These are phyloP conservation scores for Sarcophaga carnaria DNA, from an alignment of 2,888 invertebrate genomes.

Conservation along the genomic window DNA sequence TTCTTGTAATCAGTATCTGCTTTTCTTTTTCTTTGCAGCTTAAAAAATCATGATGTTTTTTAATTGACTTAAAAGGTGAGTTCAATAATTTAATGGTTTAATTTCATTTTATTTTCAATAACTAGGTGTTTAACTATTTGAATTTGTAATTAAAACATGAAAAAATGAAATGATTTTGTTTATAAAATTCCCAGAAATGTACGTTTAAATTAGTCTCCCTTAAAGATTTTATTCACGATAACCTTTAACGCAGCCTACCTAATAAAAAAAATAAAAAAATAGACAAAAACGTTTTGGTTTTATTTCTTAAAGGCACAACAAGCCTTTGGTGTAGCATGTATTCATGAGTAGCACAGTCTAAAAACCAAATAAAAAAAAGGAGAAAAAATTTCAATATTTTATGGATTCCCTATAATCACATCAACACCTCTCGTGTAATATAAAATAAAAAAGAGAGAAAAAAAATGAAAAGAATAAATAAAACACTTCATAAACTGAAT, in stretches of 20 bases:
- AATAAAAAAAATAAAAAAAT: background rate
- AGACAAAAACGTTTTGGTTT: constrained; percentile 20
- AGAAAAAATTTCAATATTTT: constrained; percentile 37
- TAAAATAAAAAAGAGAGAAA: background rate
- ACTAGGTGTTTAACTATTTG: too few species aligned
- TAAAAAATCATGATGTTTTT: background rate
- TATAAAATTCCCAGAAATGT: too few species aligned
- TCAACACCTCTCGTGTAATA: constrained; percentile 59
- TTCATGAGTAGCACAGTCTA: background rate
- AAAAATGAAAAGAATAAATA: background rate
- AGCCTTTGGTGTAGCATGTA: too few species aligned
- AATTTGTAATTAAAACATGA: too few species aligned
- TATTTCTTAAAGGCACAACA: too few species aligned
- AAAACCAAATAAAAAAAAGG: background rate
- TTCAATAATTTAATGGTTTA: background rate
- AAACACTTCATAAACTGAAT: background rate
- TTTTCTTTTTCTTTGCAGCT: background rate
- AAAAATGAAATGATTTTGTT: too few species aligned
- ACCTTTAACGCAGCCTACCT: constrained; percentile 26
- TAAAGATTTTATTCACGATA: background rate
- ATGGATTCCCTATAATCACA: constrained; percentile 56
- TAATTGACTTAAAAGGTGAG: background rate
- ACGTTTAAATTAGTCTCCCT: too few species aligned
- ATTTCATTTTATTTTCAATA: background rate
- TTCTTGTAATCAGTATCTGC: background rate